Conservation (phyloP, 2,888 invertebrate species). For the Tromatobia lineatoria region DNA sequence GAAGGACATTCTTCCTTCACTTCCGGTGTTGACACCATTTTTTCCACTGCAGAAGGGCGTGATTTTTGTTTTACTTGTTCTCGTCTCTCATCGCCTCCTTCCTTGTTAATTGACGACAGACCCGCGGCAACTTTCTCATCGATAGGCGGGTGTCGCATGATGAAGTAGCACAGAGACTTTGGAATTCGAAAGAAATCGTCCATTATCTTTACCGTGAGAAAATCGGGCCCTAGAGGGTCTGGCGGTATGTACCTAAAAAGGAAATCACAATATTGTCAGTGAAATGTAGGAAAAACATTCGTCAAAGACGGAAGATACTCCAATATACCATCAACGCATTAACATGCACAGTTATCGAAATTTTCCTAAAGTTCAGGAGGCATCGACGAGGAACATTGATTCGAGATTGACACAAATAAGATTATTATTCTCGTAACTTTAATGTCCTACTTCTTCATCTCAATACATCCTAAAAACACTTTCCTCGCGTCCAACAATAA, state of each 20-base stretch:
- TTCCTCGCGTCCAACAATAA: neutral
- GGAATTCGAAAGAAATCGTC: conserved; percentile 65
- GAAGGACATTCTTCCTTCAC: conserved; percentile 1
- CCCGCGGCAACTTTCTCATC: conserved; percentile 15
- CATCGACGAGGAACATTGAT: conserved; percentile 18
- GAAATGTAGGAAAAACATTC: neutral
- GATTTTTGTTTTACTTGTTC: neutral
- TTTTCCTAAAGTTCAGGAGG: conserved; percentile 5
- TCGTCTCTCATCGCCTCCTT: neutral
- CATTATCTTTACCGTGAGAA: conserved; percentile 63
- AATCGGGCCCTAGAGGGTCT: conserved; percentile 63
- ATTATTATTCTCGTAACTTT: conserved; percentile 5
- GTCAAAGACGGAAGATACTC: conserved; percentile 8
- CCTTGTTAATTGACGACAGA: neutral
- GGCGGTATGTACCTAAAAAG: conserved; percentile 66
- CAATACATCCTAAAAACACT: conserved; percentile 23
- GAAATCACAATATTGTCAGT: conserved; percentile 41
- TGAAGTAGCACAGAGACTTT: conserved; percentile 64
- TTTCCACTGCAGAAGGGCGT: neutral
- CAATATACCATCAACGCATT: neutral
- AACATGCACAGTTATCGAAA: conserved; percentile 1
- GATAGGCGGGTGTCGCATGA: conserved; percentile 50
- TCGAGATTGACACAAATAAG: conserved; percentile 16
- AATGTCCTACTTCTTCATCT: conserved; percentile 25
- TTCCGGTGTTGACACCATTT: neutral